Percentiles rank a stretch among this genome's conserved stretches.
phyloP scores from a whole-genome alignment of 1,140 invertebrate species.

The Scaptomyza hsui region DNA sequence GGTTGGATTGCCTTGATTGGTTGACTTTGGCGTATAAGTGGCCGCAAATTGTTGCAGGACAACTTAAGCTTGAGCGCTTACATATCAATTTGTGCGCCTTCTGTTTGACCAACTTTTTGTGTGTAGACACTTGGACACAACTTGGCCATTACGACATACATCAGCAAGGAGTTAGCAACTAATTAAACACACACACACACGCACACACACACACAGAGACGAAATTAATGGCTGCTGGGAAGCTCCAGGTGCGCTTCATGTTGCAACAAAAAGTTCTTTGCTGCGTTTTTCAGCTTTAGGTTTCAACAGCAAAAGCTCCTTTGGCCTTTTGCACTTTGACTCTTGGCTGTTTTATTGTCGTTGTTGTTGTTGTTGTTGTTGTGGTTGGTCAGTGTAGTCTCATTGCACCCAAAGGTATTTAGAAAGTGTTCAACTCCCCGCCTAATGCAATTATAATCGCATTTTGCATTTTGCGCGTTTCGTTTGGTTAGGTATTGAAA shows the following conservation, averaged over 20 bases:
- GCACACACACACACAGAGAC: constrained; percentile 15
- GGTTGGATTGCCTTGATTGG: neutral
- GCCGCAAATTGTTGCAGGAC: neutral
- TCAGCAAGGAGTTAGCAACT: constrained; percentile 51
- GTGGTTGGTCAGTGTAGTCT: neutral
- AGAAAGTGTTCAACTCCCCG: neutral
- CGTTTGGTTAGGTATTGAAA: constrained; percentile 1
- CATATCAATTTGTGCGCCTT: constrained; percentile 8
- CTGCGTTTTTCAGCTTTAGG: neutral
- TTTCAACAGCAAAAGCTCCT: neutral
- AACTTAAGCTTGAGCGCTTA: constrained; percentile 2
- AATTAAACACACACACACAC: constrained; percentile 47
- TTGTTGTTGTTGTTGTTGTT: neutral
- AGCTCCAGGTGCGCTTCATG: constrained; percentile 11
- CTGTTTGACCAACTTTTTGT: neutral
- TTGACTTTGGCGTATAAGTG: neutral
- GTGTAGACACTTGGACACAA: constrained; percentile 1
- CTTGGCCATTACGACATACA: constrained; percentile 38
- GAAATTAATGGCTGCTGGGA: neutral
- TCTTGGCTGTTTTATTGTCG: too few relatives aligned
- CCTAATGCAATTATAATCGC: constrained; percentile 21
- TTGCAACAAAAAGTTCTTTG: constrained; percentile 9
- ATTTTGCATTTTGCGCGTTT: constrained; percentile 4
- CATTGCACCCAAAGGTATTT: too few relatives aligned
- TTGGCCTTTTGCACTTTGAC: constrained; percentile 3